Conservation (phyloP, 2,888 invertebrate species). For the Hypsopygia costalis region DNA sequence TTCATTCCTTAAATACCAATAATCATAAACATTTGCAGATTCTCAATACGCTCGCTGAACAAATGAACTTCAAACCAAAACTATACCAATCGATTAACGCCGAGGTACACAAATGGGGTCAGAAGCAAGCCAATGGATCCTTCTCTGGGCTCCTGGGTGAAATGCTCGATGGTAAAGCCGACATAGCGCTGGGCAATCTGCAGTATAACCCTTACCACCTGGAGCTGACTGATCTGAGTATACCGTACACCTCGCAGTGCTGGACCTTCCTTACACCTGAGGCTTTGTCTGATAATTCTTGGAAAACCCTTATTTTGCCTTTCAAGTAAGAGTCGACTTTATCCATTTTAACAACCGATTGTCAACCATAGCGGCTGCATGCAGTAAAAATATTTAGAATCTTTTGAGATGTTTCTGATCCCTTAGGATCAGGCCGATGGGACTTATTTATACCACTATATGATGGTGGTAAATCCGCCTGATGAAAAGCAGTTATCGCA, state of each 20-base stretch:
- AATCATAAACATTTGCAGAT: slow-evolving; percentile 81
- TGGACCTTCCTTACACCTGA: slow-evolving; percentile 92
- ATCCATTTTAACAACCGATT: no score
- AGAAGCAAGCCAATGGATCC: slow-evolving; percentile 81
- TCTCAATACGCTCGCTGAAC: slow-evolving; percentile 82
- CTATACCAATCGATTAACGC: slow-evolving; percentile 84
- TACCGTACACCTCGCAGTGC: slow-evolving; percentile 90
- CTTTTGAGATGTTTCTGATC: no score
- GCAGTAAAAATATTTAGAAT: no score
- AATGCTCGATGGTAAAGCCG: slow-evolving; percentile 84
- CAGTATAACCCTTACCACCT: slow-evolving; percentile 86
- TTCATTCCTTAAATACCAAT: no score
- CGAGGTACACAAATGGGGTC: slow-evolving; percentile 85
- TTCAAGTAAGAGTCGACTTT: slow-evolving; percentile 81
- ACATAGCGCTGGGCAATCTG: slow-evolving; percentile 88
- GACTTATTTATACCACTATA: no score
- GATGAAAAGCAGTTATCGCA: slow-evolving; percentile 4
- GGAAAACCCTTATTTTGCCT: slow-evolving; percentile 90
- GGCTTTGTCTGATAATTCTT: slow-evolving; percentile 89
- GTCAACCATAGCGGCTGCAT: no score
- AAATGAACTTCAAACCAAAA: slow-evolving; percentile 85
- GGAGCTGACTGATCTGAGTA: slow-evolving; percentile 85
- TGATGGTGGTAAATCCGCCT: no score
- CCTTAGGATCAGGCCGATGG: no score
- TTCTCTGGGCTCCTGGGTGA: slow-evolving; percentile 88